These are phyloP conservation scores for Odontamblyopus rebecca DNA, from an alignment of 2,797 vertebrate species.

Conservation along the genomic window DNA sequence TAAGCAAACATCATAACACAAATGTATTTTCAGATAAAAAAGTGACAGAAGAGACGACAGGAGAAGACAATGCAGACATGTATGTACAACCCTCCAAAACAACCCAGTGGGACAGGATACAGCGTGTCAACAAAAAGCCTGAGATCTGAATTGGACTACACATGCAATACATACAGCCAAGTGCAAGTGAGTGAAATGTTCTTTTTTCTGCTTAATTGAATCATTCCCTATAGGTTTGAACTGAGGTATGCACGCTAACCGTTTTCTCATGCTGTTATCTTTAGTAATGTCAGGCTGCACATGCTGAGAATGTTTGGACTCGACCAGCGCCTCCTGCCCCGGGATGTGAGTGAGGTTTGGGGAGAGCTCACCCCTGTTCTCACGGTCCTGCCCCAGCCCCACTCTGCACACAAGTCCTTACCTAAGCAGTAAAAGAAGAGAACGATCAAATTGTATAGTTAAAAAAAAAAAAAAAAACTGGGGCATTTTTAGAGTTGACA, in stretches of 20 bases:
- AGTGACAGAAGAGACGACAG: constrained; percentile 65
- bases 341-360: constrained; percentile 67
- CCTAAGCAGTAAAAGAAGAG: constrained; percentile 29
- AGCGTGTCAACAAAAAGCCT: constrained; percentile 77
- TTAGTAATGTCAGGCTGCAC: constrained; percentile 96
- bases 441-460: constrained; percentile 76
- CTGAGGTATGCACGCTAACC: constrained; percentile 94
- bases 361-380: constrained; percentile 80
- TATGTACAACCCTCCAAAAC: constrained; percentile 91
- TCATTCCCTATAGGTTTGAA: constrained; percentile 95
- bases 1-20: constrained; percentile 84
- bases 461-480: constrained; percentile 89
- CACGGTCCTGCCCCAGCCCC: constrained; percentile 80
- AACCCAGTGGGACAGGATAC: constrained; percentile 70
- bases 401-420: constrained; percentile 68
- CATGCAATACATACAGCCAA: constrained; percentile 96
- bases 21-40: constrained; percentile 77
- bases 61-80: constrained; percentile 83
- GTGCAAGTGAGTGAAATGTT: constrained; percentile 95
- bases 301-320: constrained; percentile 93
- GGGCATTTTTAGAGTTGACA: constrained; percentile 88
- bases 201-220: constrained; percentile 73
- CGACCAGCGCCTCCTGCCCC: constrained; percentile 85
- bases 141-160: constrained; percentile 94
- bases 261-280: constrained; percentile 96